phyloP scores from a whole-genome alignment of 2,888 invertebrate species.

The Charanyca ferruginea region DNA sequence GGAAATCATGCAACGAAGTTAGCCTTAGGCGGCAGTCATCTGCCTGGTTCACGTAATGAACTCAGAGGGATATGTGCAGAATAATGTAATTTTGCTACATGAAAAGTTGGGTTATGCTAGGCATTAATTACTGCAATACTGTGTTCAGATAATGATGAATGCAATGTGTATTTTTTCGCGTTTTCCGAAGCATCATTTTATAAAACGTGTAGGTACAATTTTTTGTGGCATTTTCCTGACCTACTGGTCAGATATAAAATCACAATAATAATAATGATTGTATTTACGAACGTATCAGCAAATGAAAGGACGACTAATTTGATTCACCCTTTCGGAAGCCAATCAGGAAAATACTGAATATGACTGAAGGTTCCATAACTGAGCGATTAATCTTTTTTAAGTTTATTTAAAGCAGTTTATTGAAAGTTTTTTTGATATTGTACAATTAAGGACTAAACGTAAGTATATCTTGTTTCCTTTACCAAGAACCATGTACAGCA shows the following conservation, averaged over 20 bases:
- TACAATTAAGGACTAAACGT: not conserved
- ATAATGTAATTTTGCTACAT: not conserved
- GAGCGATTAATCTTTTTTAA: not conserved
- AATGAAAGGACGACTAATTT: not conserved
- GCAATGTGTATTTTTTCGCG: slow-evolving; percentile 1
- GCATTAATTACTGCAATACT: slow-evolving; percentile 10
- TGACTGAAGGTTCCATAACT: not conserved
- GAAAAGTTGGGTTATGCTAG: not conserved
- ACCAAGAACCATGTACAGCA: not conserved
- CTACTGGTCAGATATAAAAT: too few relatives aligned
- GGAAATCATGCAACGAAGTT: not conserved
- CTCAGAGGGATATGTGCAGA: not conserved
- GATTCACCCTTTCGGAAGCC: not conserved
- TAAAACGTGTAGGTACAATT: slow-evolving; percentile 9
- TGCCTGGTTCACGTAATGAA: not conserved
- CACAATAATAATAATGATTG: too few relatives aligned
- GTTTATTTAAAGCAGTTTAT: too few relatives aligned
- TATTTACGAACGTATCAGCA: not conserved
- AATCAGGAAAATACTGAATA: not conserved
- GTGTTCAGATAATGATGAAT: slow-evolving; percentile 3
- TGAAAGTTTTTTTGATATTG: not conserved
- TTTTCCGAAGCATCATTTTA: slow-evolving; percentile 8
- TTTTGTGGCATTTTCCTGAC: not conserved
- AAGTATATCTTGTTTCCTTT: not conserved
- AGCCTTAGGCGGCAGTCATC: not conserved